Conservation (phyloP, 2,888 invertebrate genomes). For the Pocota personata region DNA sequence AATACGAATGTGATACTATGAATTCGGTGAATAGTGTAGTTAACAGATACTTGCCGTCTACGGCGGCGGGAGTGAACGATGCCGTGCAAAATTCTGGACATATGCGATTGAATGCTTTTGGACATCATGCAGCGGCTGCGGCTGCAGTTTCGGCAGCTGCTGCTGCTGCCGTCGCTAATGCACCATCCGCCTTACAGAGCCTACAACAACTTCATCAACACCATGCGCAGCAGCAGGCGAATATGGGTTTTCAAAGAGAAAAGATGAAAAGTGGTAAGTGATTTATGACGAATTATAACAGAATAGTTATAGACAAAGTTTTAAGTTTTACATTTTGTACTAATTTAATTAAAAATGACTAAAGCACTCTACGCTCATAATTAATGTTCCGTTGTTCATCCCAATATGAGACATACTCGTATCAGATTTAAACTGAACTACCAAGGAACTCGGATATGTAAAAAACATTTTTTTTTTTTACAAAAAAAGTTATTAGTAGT, state of each 20-base stretch:
- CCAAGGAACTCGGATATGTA: no score
- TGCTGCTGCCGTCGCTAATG: conserved; percentile 76
- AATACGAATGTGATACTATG: conserved; percentile 81
- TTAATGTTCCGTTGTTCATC: no score
- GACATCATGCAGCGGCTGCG: conserved; percentile 77
- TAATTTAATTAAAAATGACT: background rate
- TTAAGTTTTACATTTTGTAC: no score
- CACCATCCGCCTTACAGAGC: conserved; percentile 82
- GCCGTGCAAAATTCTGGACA: conserved; percentile 57
- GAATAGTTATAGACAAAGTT: no score
- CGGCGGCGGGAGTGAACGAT: conserved; percentile 69
- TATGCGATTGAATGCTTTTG: conserved; percentile 73
- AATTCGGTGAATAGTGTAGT: conserved; percentile 74
- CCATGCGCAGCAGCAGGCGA: conserved; percentile 80
- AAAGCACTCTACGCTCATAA: no score
- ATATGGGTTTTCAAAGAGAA: conserved; percentile 80
- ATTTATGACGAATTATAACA: background rate
- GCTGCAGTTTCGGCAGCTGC: conserved; percentile 77
- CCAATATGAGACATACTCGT: no score
- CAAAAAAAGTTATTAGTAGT: no score
- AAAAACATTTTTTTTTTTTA: no score
- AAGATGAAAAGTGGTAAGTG: conserved; percentile 80
- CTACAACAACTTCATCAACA: conserved; percentile 82
- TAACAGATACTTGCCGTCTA: conserved; percentile 74
- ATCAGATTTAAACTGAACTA: no score